Evolutionary conservation across 2,797 vertebrate genomes (phyloP).

Genomic region (Pempheris klunzingeri): DNA sequence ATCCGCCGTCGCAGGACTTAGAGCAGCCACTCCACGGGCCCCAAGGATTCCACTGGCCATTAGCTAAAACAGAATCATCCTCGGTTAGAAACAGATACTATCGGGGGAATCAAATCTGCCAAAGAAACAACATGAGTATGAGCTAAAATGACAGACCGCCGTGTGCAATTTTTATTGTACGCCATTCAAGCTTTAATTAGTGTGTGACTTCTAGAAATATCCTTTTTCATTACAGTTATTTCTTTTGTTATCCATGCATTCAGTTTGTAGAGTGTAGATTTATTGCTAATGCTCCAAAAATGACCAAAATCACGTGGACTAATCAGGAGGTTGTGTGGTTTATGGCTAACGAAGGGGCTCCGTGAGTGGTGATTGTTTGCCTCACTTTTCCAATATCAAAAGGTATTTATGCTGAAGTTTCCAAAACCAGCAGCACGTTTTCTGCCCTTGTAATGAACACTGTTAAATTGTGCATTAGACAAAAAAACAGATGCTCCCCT

Average conservation of each 20-base stretch:
- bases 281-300: conserved; percentile 28
- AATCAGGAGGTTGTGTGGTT: conserved; percentile 61
- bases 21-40: conserved; percentile 98
- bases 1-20: conserved; percentile 96
- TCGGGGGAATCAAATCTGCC: neutral
- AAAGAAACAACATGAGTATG: neutral
- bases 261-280: conserved; percentile 34
- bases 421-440: conserved; percentile 74
- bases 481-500: conserved; percentile 78
- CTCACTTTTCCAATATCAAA: conserved; percentile 75
- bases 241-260: conserved; percentile 16
- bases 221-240: conserved; percentile 37
- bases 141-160: neutral
- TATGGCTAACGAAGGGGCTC: conserved; percentile 47
- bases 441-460: conserved; percentile 82
- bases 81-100: conserved; percentile 45
- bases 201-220: conserved; percentile 44
- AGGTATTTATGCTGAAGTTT: conserved; percentile 78
- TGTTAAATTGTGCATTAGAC: conserved; percentile 78
- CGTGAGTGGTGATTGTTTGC: conserved; percentile 62
- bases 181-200: conserved; percentile 35
- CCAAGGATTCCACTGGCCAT: conserved; percentile 99
- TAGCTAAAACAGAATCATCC: conserved; percentile 85
- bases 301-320: conserved; percentile 48
- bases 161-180: neutral